Percentiles rank a stretch among this genome's conserved stretches.
phyloP scores from a whole-genome alignment of 2,113 vertebrate species.

The Australoheros scitulus region DNA sequence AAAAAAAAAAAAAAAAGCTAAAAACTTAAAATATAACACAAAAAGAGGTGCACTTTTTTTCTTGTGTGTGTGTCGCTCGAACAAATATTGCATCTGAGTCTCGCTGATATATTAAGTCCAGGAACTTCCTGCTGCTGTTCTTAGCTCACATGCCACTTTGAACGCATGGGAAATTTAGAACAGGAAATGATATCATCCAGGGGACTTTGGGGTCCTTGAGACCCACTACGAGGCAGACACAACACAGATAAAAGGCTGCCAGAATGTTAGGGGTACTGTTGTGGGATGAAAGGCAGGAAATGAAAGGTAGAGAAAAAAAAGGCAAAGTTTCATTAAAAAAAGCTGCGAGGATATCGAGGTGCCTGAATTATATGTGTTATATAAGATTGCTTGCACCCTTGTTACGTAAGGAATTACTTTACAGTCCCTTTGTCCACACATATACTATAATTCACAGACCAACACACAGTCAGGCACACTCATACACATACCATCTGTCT shows the following conservation, averaged over 20 bases:
- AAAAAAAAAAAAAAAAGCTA: not conserved
- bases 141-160: constrained; percentile 50
- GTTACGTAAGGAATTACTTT: constrained; percentile 61
- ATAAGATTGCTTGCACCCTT: constrained; percentile 35
- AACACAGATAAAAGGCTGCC: constrained; percentile 35
- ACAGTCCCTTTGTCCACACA: constrained; percentile 30
- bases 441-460: constrained; percentile 24
- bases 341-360: constrained; percentile 19
- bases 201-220: constrained; percentile 52
- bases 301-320: constrained; percentile 41
- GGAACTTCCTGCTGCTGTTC: constrained; percentile 70
- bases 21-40: not conserved
- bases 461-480: constrained; percentile 9
- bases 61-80: not conserved
- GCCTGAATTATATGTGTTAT: constrained; percentile 57
- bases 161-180: constrained; percentile 61
- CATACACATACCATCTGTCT: constrained; percentile 48
- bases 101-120: constrained; percentile 39
- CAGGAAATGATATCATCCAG: constrained; percentile 74
- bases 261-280: constrained; percentile 31
- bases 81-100: constrained; percentile 31
- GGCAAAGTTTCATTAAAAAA: constrained; percentile 20
- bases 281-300: constrained; percentile 50
- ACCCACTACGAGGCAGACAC: constrained; percentile 29
- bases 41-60: not conserved